These are phyloP conservation scores for Actinopyga echinites DNA, from an alignment of 53 echinoderm and acorn worm species.

Conservation along the genomic window DNA sequence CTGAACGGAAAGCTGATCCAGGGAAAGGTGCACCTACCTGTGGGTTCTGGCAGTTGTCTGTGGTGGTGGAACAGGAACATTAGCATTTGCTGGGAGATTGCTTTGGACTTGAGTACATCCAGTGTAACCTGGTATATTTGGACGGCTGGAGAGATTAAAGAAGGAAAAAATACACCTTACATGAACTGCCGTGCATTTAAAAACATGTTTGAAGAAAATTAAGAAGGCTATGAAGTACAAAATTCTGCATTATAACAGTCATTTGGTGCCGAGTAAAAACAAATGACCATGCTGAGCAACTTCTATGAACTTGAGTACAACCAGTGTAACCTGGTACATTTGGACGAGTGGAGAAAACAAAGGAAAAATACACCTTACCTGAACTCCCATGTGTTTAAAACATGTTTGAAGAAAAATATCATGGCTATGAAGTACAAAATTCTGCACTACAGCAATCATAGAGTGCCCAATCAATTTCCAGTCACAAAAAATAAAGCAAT, in stretches of 20 bases:
- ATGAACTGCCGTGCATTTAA: too few relatives aligned
- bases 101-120: slow-evolving; percentile 84
- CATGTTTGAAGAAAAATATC: too few relatives aligned
- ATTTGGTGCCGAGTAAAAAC: too few relatives aligned
- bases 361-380: neutral
- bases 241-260: too few relatives aligned
- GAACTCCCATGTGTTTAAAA: too few relatives aligned
- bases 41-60: slow-evolving; percentile 92
- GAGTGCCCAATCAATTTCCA: too few relatives aligned
- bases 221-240: too few relatives aligned
- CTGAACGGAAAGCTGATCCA: too few relatives aligned
- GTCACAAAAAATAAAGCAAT: too few relatives aligned
- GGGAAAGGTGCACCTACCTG: slow-evolving; percentile 53
- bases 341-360: slow-evolving; percentile 54
- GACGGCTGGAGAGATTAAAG: slow-evolving; percentile 53
- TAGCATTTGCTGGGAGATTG: slow-evolving; percentile 69
- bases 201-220: too few relatives aligned
- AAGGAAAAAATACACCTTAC: neutral
- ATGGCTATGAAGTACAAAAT: too few relatives aligned
- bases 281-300: slow-evolving; percentile 62
- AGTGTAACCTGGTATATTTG: slow-evolving; percentile 93
- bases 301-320: slow-evolving; percentile 76
- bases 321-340: slow-evolving; percentile 96
- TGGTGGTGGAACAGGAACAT: slow-evolving; percentile 77
- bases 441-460: too few relatives aligned